These are phyloP conservation scores for Ophion ellenae DNA, from an alignment of 2,888 invertebrate genomes.

Conservation along the genomic window DNA sequence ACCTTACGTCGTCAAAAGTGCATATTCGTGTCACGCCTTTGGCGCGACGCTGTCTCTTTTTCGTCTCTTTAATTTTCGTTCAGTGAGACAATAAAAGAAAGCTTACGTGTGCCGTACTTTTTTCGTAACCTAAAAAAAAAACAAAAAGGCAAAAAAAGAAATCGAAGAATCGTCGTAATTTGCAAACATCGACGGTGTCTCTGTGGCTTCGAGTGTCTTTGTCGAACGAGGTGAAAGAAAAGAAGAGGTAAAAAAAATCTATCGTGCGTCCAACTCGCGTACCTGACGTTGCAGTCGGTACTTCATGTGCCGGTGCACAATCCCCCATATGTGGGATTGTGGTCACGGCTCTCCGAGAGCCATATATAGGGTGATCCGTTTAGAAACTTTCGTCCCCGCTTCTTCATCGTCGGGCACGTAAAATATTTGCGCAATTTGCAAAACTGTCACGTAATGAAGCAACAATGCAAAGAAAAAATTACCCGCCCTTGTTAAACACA, in stretches of 20 bases:
- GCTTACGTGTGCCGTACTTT: constrained; percentile 1
- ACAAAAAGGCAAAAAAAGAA: background rate
- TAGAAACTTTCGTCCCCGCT: constrained; percentile 3
- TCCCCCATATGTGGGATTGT: constrained; percentile 55
- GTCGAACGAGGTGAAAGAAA: background rate
- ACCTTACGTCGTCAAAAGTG: constrained; percentile 13
- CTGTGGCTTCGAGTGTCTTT: background rate
- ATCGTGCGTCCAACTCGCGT: constrained; percentile 53
- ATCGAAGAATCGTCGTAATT: constrained; percentile 16
- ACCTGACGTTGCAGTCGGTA: constrained; percentile 25
- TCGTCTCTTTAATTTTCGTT: background rate
- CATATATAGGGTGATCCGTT: constrained; percentile 64
- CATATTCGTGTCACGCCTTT: constrained; percentile 22
- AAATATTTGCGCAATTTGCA: too few relatives aligned
- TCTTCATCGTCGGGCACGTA: too few relatives aligned
- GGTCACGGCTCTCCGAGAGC: constrained; percentile 57
- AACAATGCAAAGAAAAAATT: too few relatives aligned
- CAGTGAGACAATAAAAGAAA: constrained; percentile 11
- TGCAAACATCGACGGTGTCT: background rate
- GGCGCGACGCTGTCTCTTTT: background rate
- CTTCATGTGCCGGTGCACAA: constrained; percentile 17
- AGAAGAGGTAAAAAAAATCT: constrained; percentile 47
- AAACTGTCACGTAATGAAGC: too few relatives aligned
- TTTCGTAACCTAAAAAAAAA: constrained; percentile 11
- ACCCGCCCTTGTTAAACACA: too few relatives aligned